These are phyloP conservation scores for Drosophila azteca DNA, from an alignment of 1,140 invertebrate genomes.

Conservation along the genomic window DNA sequence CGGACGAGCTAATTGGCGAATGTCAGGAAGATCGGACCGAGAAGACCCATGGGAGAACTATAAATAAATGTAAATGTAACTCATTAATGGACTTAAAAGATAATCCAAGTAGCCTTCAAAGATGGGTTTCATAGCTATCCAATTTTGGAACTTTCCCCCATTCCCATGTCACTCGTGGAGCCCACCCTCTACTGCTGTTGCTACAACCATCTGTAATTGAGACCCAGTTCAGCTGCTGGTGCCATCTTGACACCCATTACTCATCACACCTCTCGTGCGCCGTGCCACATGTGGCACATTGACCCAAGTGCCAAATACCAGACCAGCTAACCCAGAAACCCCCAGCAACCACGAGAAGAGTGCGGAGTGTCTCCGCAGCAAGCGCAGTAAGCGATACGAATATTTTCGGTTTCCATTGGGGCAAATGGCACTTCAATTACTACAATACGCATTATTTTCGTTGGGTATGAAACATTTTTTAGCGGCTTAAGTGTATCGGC, in stretches of 20 bases:
- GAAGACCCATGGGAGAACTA: no score
- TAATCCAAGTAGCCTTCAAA: no score
- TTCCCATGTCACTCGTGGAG: background rate
- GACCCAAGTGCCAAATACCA: constrained; percentile 60
- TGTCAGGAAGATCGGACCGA: background rate
- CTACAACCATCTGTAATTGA: constrained; percentile 24
- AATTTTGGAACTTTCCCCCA: constrained; percentile 24
- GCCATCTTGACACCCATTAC: constrained; percentile 30
- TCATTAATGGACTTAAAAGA: no score
- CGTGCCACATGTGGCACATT: constrained; percentile 48
- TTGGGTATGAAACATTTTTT: constrained; percentile 45
- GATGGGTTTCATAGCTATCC: no score
- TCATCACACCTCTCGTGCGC: constrained; percentile 10
- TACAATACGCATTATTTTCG: constrained; percentile 53
- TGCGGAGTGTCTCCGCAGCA: no score
- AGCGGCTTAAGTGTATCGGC: constrained; percentile 25
- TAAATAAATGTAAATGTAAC: no score
- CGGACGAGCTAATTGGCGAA: constrained; percentile 19
- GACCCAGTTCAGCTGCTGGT: constrained; percentile 4
- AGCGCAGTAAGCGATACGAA: constrained; percentile 14
- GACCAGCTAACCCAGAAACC: constrained; percentile 57
- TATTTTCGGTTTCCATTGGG: constrained; percentile 51
- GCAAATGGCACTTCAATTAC: constrained; percentile 33
- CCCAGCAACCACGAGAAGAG: constrained; percentile 3
- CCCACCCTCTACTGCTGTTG: constrained; percentile 8